Base-by-base conservation (phyloP, 2,797 vertebrate species). In the Argentina silus region DNA sequence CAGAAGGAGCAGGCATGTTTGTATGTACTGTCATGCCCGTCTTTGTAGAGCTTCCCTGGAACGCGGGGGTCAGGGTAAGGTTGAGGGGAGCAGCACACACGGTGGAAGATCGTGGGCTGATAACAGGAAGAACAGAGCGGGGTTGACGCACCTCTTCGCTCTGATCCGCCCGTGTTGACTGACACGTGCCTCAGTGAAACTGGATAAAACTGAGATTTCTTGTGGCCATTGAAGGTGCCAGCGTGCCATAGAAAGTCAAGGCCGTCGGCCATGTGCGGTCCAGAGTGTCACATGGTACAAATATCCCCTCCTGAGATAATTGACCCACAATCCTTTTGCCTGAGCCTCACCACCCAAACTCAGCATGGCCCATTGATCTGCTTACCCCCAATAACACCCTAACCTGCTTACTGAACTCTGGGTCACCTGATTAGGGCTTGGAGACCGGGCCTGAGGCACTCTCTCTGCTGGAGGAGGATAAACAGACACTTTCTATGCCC, bases 301-400 rank as follows among this genome's bases (percentile, higher is more conserved):
- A 23, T 42, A 8, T 27, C 19, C 10, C 21, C 19, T 10, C 56
- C 3, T 9, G 27, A 74, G 27, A 4, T 36, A 43, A 73, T 63
- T 5, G 45, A n/a, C 55, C 47, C 42, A 48, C 27, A 43, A 2
- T 53, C 66, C 10, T 43, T 67, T 56, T 36, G 42, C 1, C 36
- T 8, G 2, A 55, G 53, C 63, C 21, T 59, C 56, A 53, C 19
- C 23, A 11, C 21, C 15, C 15, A 53, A 53, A 50, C 15, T 14
- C n/a, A 2, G 14, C 0, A 3, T 84, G 81, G 86, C 80, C 84
- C 57, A 83, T 73, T 89, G 85, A 87, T 86, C 87, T 88, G 66
- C 23, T 86, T 86, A 47, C 72, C 47, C n/a, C 12, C 69, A 3
- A 6, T 15, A 21, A 23, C 17, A n/a, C 56, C 79, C 76, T 78